Evolutionary conservation across 2,888 invertebrate genomes (phyloP).

Genomic region (Megalurothrips usitatus): DNA sequence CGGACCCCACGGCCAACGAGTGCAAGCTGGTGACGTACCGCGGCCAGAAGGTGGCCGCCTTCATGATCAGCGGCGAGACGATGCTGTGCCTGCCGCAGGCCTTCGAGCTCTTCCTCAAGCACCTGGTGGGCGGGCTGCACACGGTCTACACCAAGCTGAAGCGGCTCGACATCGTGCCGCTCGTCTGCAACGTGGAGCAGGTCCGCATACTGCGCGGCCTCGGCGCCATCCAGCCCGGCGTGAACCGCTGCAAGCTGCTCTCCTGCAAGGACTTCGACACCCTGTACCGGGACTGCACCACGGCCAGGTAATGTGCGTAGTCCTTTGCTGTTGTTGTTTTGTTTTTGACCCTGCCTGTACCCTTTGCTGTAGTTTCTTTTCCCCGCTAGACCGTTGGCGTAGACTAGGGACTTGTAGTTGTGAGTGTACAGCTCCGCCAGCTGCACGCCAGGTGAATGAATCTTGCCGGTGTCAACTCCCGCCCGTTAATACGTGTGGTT

Average conservation of each 20-base stretch:
- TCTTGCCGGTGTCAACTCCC: not conserved
- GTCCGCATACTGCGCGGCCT: conserved; percentile 95
- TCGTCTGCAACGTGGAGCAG: conserved; percentile 99
- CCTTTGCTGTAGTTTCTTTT: too few species aligned
- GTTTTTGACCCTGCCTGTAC: too few species aligned
- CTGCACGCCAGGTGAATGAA: too few species aligned
- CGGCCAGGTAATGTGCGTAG: conserved; percentile 79
- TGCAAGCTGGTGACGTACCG: conserved; percentile 96
- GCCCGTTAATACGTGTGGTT: too few species aligned
- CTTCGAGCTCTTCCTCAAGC: conserved; percentile 97
- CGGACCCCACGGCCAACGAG: conserved; percentile 91
- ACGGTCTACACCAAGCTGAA: conserved; percentile 99
- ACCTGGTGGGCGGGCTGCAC: conserved; percentile 97
- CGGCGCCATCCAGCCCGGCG: conserved; percentile 99
- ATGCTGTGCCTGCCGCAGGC: conserved; percentile 98
- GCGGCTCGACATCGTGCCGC: conserved; percentile 95
- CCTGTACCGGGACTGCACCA: conserved; percentile 98
- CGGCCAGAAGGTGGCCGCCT: conserved; percentile 95
- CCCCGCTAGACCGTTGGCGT: too few species aligned
- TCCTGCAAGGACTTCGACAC: conserved; percentile 99
- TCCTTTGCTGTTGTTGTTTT: not conserved
- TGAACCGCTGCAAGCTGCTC: conserved; percentile 98
- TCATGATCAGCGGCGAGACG: conserved; percentile 93
- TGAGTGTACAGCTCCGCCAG: too few species aligned
- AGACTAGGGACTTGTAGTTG: too few species aligned